Conservation (phyloP, 2,888 invertebrate genomes). For the Drosophila histrio region DNA sequence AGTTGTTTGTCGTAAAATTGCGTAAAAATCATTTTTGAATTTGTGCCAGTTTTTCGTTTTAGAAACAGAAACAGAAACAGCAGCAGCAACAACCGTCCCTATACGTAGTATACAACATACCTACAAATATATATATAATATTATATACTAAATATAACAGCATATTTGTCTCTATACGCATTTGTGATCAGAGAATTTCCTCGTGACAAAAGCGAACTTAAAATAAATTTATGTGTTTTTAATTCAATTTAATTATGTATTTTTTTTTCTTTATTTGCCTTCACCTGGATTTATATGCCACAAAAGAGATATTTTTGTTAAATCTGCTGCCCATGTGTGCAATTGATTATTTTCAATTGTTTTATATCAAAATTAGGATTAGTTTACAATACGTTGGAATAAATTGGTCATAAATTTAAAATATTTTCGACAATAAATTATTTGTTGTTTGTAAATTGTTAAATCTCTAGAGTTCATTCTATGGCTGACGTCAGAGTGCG, state of each 20-base stretch:
- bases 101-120: constrained; percentile 21
- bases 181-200: constrained; percentile 44
- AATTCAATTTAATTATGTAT: constrained; percentile 69
- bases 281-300: constrained; percentile 5
- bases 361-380: not conserved
- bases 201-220: constrained; percentile 43
- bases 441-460: constrained; percentile 1
- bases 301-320: not conserved
- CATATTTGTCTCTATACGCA: constrained; percentile 18
- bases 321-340: not conserved
- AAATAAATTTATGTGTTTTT: constrained; percentile 75
- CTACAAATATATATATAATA: constrained; percentile 10
- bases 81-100: constrained; percentile 33
- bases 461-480: not conserved
- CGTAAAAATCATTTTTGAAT: constrained; percentile 78
- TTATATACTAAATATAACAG: constrained; percentile 6
- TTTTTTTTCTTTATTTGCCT: constrained; percentile 14
- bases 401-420: not conserved
- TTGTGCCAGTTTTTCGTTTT: constrained; percentile 72
- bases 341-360: not conserved
- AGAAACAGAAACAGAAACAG: constrained; percentile 30
- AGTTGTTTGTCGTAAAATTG: constrained; percentile 78
- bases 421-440: not conserved
- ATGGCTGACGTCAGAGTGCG: too few relatives aligned
- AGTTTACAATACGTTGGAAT: not conserved